Percentiles rank a stretch among this genome's conserved stretches.
Evolutionary conservation across 2,113 vertebrate genomes (phyloP).

Genomic region (Pluvianellus socialis): DNA sequence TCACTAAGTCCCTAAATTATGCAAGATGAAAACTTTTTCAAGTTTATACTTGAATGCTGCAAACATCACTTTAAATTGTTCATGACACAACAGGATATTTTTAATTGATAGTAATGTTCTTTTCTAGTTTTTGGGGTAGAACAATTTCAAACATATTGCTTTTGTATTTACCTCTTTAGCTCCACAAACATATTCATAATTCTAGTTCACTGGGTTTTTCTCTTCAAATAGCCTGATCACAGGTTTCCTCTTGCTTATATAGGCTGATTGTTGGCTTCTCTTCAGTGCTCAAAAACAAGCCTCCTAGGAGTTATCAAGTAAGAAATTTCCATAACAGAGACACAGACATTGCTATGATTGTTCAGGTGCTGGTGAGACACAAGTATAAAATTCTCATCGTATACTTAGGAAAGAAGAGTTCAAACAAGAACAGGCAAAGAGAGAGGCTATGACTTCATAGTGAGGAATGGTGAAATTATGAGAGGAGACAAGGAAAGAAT

Average conservation of each 20-base stretch:
- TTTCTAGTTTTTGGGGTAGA: neutral
- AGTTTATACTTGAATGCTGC: neutral
- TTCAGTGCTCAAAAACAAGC: neutral
- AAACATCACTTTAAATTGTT: neutral
- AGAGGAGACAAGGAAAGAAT: neutral
- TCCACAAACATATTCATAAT: neutral
- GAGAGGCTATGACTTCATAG: neutral
- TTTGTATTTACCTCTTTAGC: neutral
- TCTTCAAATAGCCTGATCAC: neutral
- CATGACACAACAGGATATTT: neutral
- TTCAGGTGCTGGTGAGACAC: neutral
- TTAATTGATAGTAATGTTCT: neutral
- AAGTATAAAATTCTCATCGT: neutral
- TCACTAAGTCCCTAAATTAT: neutral
- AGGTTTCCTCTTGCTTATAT: neutral
- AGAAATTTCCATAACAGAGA: neutral
- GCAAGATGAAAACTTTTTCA: neutral
- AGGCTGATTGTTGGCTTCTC: neutral
- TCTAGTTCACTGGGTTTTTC: neutral
- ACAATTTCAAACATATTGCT: neutral
- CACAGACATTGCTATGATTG: neutral
- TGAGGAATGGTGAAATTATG: neutral
- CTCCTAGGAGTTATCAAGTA: neutral
- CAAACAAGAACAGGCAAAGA: neutral
- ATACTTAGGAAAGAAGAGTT: neutral